phyloP scores from a whole-genome alignment of 2,797 vertebrate species.

The Gymnothorax javanicus region DNA sequence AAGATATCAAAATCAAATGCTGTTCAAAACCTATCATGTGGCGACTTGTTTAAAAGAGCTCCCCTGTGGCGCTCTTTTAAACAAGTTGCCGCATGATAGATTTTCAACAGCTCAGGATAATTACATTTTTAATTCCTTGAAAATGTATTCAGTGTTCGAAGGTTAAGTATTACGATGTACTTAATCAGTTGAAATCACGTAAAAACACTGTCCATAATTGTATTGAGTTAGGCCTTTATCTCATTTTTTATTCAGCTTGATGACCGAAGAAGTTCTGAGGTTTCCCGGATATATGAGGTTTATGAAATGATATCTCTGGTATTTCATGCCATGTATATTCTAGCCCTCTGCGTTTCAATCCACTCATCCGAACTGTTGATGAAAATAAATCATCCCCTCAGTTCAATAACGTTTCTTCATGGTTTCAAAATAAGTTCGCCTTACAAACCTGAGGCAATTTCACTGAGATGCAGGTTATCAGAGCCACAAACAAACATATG shows the following conservation, averaged over 20 bases:
- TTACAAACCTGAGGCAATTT: not conserved
- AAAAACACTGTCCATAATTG: no score
- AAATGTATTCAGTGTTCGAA: no score
- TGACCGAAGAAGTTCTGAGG: not conserved
- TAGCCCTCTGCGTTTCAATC: not conserved
- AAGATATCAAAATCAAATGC: no score
- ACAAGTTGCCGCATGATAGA: no score
- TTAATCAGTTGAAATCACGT: no score
- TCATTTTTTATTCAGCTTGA: not conserved
- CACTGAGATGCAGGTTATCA: not conserved
- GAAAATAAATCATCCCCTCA: not conserved
- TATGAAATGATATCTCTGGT: not conserved
- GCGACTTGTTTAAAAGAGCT: no score
- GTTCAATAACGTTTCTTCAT: not conserved
- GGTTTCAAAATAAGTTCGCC: not conserved
- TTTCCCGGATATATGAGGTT: not conserved
- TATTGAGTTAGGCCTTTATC: no score
- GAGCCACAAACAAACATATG: slow-evolving; percentile 16
- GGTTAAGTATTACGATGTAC: no score
- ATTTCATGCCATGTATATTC: not conserved
- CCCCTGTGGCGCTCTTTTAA: no score
- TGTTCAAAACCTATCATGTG: no score
- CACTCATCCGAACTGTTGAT: not conserved
- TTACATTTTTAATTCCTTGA: no score
- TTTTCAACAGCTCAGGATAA: no score